phyloP scores from a whole-genome alignment of 2,888 invertebrate species.

The Sphaerophoria taeniata region DNA sequence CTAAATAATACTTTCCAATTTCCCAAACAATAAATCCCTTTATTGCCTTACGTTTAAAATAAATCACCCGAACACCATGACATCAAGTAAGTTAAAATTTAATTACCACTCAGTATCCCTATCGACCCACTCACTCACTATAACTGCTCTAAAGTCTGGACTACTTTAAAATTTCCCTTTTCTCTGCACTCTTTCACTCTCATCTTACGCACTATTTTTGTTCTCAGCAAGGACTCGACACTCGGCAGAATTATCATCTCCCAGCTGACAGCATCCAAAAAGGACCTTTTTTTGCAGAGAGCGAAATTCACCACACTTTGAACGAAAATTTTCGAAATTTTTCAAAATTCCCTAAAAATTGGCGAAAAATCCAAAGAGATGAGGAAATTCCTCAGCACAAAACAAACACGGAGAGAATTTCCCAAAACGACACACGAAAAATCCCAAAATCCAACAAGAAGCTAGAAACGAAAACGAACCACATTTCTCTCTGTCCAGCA shows the following conservation, averaged over 20 bases:
- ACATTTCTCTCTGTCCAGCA: conserved; percentile 29
- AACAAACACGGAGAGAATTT: not conserved
- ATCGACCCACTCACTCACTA: conserved; percentile 43
- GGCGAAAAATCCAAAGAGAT: not conserved
- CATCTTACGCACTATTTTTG: conserved; percentile 18
- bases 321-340: conserved; percentile 28
- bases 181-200: conserved; percentile 40
- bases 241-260: conserved; percentile 30
- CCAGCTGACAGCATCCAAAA: conserved; percentile 65
- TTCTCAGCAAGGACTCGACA: conserved; percentile 58
- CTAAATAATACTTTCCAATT: conserved; percentile 42
- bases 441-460: conserved; percentile 20
- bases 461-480: conserved; percentile 1
- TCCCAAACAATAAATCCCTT: conserved; percentile 46
- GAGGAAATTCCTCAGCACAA: conserved; percentile 32
- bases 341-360: conserved; percentile 14
- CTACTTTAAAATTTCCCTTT: conserved; percentile 41
- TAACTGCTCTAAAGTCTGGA: not conserved
- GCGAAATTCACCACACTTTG: conserved; percentile 44
- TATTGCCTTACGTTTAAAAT: conserved; percentile 50
- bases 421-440: not conserved
- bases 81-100: conserved; percentile 49
- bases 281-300: conserved; percentile 55
- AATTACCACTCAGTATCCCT: conserved; percentile 53
- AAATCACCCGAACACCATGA: conserved; percentile 43